These are phyloP conservation scores for Onthophagus sagittarius DNA, from an alignment of 2,888 invertebrate genomes.

Conservation along the genomic window DNA sequence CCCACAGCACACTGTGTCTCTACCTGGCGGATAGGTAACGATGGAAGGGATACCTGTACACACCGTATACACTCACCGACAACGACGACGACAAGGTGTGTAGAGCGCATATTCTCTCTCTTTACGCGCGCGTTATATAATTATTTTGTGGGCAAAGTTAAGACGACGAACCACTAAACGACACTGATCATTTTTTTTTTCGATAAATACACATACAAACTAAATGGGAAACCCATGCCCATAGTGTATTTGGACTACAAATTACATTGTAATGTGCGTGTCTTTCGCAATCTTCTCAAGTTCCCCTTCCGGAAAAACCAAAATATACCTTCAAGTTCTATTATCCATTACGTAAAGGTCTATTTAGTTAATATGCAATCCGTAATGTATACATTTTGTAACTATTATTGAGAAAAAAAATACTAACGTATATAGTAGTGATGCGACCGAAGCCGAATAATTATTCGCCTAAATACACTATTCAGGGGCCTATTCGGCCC, in stretches of 20 bases:
- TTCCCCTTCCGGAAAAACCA: neutral
- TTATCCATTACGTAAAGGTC: neutral
- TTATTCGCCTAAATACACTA: no score
- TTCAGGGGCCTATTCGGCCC: no score
- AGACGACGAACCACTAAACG: neutral
- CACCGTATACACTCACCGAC: neutral
- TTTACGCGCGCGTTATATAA: neutral
- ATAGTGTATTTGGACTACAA: no score
- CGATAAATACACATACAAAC: neutral
- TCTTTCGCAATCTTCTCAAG: neutral
- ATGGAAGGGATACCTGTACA: neutral
- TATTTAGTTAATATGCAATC: neutral
- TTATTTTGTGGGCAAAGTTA: neutral
- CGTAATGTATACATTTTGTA: neutral
- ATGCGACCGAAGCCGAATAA: no score
- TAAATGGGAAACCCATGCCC: neutral
- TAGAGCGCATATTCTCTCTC: neutral
- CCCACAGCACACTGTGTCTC: neutral
- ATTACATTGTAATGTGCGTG: neutral
- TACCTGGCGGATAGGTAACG: neutral
- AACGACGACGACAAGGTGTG: neutral
- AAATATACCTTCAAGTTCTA: neutral
- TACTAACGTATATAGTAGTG: no score
- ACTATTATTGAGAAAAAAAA: neutral
- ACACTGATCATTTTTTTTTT: neutral